Evolutionary conservation across 2,797 vertebrate genomes (phyloP).

Genomic region (Hapalemur alaotrensis): DNA sequence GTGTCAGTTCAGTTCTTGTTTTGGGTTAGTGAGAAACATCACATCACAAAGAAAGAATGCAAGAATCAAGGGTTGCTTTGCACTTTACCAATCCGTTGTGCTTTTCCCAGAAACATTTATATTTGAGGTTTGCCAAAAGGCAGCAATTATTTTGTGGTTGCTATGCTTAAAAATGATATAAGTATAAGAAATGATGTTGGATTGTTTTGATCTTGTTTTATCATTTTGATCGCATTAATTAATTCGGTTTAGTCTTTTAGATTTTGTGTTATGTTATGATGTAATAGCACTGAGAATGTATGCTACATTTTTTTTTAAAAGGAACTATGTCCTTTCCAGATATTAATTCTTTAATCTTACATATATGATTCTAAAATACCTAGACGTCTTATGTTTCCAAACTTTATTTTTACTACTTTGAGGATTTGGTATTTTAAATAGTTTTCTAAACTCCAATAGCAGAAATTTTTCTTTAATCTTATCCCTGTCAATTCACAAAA

Average conservation of each 20-base stretch:
- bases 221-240: neutral
- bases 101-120: slow-evolving; percentile 31
- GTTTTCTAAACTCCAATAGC: slow-evolving; percentile 43
- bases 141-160: neutral
- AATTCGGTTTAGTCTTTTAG: neutral
- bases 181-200: neutral
- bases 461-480: slow-evolving; percentile 62
- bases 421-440: slow-evolving; percentile 57
- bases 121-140: slow-evolving; percentile 35
- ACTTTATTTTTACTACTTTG: slow-evolving; percentile 61
- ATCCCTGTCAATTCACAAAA: slow-evolving; percentile 43
- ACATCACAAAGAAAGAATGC: slow-evolving; percentile 59
- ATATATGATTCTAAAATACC: slow-evolving; percentile 33
- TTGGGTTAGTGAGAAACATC: slow-evolving; percentile 33
- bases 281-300: neutral
- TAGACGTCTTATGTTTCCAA: slow-evolving; percentile 49
- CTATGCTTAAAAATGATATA: neutral
- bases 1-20: slow-evolving; percentile 33
- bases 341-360: slow-evolving; percentile 40
- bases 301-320: neutral
- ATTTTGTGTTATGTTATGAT: slow-evolving; percentile 9
- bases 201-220: neutral
- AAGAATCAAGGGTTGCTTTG: neutral
- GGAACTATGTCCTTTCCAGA: slow-evolving; percentile 9
- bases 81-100: slow-evolving; percentile 3